Evolutionary conservation across 2,888 invertebrate genomes (phyloP).

Genomic region (Sylvicola cinctus): DNA sequence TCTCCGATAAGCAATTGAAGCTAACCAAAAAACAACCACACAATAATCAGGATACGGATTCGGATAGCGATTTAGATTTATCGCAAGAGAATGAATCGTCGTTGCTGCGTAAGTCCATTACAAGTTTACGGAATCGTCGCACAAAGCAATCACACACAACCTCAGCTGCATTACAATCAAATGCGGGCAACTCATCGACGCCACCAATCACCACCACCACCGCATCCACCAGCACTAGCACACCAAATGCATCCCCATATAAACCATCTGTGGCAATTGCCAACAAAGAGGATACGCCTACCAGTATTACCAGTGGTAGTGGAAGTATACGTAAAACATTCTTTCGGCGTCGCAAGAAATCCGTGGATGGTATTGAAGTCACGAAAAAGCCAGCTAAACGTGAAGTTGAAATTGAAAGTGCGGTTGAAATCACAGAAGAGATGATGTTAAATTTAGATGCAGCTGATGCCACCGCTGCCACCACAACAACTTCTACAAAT

Average conservation of each 20-base stretch:
- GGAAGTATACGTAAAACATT: conserved; percentile 13
- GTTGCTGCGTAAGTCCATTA: not conserved
- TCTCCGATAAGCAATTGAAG: conserved; percentile 7
- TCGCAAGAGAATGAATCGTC: not conserved
- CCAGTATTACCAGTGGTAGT: not conserved
- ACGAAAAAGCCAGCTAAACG: conserved; percentile 8
- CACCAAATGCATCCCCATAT: too few species aligned
- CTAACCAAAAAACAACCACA: not conserved
- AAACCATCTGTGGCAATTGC: too few species aligned
- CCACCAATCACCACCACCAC: not conserved
- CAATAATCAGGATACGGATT: not conserved
- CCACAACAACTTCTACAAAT: too few species aligned
- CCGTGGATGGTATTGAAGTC: too few species aligned
- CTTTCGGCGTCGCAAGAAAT: conserved; percentile 15
- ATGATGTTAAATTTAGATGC: conserved; percentile 12
- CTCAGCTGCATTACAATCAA: too few species aligned
- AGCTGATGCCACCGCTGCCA: not conserved
- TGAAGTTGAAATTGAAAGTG: conserved; percentile 22
- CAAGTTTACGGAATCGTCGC: too few species aligned
- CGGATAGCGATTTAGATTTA: not conserved
- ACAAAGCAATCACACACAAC: too few species aligned
- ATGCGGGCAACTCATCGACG: not conserved
- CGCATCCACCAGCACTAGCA: too few species aligned
- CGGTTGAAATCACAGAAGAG: conserved; percentile 23
- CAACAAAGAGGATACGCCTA: too few species aligned